phyloP scores from a whole-genome alignment of 1,140 invertebrate genomes.

The Drosophila ambigua region DNA sequence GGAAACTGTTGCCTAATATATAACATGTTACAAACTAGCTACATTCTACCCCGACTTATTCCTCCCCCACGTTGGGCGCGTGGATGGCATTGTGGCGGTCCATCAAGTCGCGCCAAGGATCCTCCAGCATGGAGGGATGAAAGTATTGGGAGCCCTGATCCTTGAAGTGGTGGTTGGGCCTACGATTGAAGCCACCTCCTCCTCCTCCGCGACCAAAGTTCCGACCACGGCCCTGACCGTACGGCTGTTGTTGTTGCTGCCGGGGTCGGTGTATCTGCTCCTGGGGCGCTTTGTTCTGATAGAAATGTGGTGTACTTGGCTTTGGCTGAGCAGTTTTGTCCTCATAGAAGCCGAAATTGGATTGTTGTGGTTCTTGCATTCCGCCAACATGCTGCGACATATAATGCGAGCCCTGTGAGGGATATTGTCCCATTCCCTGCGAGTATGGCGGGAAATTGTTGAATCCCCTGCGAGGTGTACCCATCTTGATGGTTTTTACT shows the following conservation, averaged over 20 bases:
- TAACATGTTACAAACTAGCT: slow-evolving; percentile 45
- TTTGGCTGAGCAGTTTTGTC: slow-evolving; percentile 22
- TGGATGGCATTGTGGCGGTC: slow-evolving; percentile 64
- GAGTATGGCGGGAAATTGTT: slow-evolving; percentile 45
- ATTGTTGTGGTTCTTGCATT: slow-evolving; percentile 22
- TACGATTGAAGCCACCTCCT: slow-evolving; percentile 21
- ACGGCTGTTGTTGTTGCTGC: slow-evolving; percentile 25
- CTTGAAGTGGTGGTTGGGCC: slow-evolving; percentile 24
- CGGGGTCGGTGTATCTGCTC: slow-evolving; percentile 25
- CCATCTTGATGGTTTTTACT: slow-evolving; percentile 24
- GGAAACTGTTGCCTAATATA: slow-evolving; percentile 57
- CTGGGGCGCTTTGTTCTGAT: slow-evolving; percentile 53
- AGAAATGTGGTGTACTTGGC: slow-evolving; percentile 54
- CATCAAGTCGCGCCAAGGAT: slow-evolving; percentile 74
- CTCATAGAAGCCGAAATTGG: slow-evolving; percentile 41
- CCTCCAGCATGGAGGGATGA: slow-evolving; percentile 75
- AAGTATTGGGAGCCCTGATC: slow-evolving; percentile 49
- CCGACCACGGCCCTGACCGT: slow-evolving; percentile 11
- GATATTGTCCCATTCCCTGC: slow-evolving; percentile 47
- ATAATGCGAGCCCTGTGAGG: slow-evolving; percentile 58
- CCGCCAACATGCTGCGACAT: slow-evolving; percentile 60
- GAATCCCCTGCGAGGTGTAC: slow-evolving; percentile 49
- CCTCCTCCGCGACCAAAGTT: slow-evolving; percentile 42
- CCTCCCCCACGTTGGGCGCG: slow-evolving; percentile 2
- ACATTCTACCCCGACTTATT: neutral